These are phyloP conservation scores for Meloidogyne floridensis DNA, from an alignment of 1,140 invertebrate species.

Conservation along the genomic window DNA sequence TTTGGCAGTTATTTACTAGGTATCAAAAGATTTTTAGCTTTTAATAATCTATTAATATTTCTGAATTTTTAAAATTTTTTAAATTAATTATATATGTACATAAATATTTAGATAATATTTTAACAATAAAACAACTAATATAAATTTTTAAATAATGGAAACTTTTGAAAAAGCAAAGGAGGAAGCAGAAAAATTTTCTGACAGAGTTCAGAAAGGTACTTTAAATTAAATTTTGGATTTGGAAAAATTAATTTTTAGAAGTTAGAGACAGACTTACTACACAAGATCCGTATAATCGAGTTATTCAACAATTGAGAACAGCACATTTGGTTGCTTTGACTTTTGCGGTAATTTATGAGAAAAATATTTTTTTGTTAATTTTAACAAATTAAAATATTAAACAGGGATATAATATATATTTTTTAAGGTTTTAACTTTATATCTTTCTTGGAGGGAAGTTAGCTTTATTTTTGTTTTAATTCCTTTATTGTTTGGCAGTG, in stretches of 20 bases:
- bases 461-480: conserved; percentile 30
- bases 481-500: conserved; percentile 28
- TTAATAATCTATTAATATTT: background rate
- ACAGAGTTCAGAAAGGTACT: conserved; percentile 26
- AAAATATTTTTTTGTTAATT: background rate
- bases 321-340: conserved; percentile 33
- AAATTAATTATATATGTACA: background rate
- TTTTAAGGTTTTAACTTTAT: conserved; percentile 25
- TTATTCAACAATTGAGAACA: conserved; percentile 37
- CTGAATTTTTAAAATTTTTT: background rate
- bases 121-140: conserved; percentile 2
- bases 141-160: conserved; percentile 13
- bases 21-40: no score
- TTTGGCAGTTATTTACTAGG: no score
- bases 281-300: conserved; percentile 14
- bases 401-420: background rate
- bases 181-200: conserved; percentile 32
- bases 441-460: conserved; percentile 25
- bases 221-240: background rate
- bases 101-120: background rate
- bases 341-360: conserved; percentile 23
- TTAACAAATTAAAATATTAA: background rate
- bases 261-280: conserved; percentile 12
- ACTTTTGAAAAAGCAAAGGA: conserved; percentile 32
- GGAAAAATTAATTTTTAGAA: conserved; percentile 21